Conservation (phyloP, 2,888 invertebrate species). For the Ariolimax columbianus region DNA sequence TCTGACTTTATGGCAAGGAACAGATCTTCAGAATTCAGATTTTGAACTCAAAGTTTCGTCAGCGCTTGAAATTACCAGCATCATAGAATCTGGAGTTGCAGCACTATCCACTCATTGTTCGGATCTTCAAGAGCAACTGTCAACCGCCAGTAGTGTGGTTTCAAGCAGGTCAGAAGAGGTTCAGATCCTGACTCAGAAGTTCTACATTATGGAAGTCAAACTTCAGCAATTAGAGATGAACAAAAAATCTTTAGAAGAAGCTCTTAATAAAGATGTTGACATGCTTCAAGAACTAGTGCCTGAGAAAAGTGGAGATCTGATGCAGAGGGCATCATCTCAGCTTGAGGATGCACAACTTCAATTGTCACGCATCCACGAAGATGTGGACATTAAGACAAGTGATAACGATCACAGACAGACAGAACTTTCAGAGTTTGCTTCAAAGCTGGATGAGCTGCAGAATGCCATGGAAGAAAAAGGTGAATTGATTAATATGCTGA, state of each 20-base stretch:
- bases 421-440: background rate
- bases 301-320: conserved; percentile 3
- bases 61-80: background rate
- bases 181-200: background rate
- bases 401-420: background rate
- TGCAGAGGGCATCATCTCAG: background rate
- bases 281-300: background rate
- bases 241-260: conserved; percentile 18
- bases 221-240: conserved; percentile 3
- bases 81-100: background rate
- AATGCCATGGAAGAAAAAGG: background rate
- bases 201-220: background rate
- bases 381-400: background rate
- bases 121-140: conserved; percentile 11
- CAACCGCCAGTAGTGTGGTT: background rate
- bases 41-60: background rate
- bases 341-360: conserved; percentile 3
- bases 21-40: background rate
- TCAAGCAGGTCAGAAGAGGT: background rate
- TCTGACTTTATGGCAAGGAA: background rate
- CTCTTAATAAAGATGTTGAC: background rate
- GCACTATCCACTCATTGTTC: background rate
- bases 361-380: conserved; percentile 8
- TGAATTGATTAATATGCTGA: background rate
- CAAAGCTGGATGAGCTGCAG: conserved; percentile 2